phyloP scores from a whole-genome alignment of 2,888 invertebrate genomes.

The Agapostemon virescens region DNA sequence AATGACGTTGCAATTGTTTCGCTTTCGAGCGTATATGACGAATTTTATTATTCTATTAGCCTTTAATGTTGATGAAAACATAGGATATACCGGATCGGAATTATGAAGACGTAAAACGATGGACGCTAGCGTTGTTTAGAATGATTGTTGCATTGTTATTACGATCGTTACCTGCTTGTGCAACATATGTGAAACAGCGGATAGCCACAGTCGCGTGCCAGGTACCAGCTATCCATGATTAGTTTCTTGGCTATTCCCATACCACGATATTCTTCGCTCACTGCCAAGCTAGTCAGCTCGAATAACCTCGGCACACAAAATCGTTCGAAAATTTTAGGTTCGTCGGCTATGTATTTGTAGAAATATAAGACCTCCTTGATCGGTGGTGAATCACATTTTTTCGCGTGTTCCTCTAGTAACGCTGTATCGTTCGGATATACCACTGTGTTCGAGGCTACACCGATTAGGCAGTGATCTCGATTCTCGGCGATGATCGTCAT shows the following conservation, averaged over 20 bases:
- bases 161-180: constrained; percentile 69
- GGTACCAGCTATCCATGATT: constrained; percentile 71
- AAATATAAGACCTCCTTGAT: constrained; percentile 70
- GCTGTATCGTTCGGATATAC: constrained; percentile 58
- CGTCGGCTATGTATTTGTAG: constrained; percentile 60
- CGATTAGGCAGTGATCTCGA: constrained; percentile 65
- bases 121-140: background rate
- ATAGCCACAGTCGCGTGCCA: constrained; percentile 72
- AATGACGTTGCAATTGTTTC: too few relatives aligned
- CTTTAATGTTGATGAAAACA: too few relatives aligned
- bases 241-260: constrained; percentile 69
- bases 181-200: constrained; percentile 72
- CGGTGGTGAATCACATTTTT: constrained; percentile 51
- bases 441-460: constrained; percentile 68
- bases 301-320: constrained; percentile 66
- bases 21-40: too few relatives aligned
- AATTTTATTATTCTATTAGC: too few relatives aligned
- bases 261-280: constrained; percentile 64
- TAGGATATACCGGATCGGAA: background rate
- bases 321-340: constrained; percentile 66
- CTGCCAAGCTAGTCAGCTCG: constrained; percentile 69
- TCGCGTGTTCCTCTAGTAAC: constrained; percentile 46
- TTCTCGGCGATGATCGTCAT: constrained; percentile 70
- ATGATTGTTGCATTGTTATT: background rate
- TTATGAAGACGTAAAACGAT: background rate